phyloP scores from a whole-genome alignment of 2,797 vertebrate species.

The Eremophila alpestris region DNA sequence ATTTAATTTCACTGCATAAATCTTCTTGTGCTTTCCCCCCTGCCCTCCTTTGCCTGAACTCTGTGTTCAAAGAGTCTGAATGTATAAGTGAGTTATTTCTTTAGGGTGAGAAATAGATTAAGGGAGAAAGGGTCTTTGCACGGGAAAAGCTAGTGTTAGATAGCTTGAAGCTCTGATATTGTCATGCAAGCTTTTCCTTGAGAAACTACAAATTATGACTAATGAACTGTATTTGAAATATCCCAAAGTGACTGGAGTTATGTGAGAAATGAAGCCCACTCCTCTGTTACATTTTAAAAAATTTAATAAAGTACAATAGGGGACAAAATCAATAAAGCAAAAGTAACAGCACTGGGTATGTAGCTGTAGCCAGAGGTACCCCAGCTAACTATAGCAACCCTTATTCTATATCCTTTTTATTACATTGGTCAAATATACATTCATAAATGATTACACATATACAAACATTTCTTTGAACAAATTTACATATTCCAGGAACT shows the following conservation, averaged over 20 bases:
- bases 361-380: not conserved
- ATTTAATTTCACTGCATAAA: not conserved
- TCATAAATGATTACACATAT: not conserved
- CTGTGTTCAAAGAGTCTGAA: not conserved
- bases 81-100: not conserved
- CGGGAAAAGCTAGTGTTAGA: not conserved
- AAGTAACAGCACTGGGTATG: fast-evolving
- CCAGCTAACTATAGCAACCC: not conserved
- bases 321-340: not conserved
- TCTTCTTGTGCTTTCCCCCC: not conserved
- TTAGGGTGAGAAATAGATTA: not conserved
- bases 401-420: not conserved
- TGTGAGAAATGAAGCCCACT: not conserved
- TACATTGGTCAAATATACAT: not conserved
- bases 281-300: not conserved
- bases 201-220: not conserved
- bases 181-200: not conserved
- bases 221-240: not conserved
- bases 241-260: not conserved
- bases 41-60: not conserved
- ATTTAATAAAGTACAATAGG: not conserved
- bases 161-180: not conserved
- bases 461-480: not conserved
- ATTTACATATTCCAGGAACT: not conserved
- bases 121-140: not conserved